A percentile compares a stretch with the other conserved stretches of the same genome.
phyloP scores from a whole-genome alignment of 2,888 invertebrate genomes.

The Athalia circularis region DNA sequence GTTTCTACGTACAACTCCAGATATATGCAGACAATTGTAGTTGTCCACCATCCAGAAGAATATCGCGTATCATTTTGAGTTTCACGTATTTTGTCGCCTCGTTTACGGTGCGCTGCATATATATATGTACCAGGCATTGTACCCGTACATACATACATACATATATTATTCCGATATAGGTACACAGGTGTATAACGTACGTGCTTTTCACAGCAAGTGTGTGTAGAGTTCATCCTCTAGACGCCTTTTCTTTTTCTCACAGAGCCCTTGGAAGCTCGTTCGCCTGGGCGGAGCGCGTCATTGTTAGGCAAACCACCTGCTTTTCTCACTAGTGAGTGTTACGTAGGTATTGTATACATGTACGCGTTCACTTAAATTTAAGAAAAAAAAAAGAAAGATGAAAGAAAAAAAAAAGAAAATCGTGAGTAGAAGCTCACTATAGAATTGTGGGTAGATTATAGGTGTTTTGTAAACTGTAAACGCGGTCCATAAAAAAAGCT shows the following conservation, averaged over 20 bases:
- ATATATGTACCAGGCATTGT: not conserved
- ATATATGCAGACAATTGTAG: too few species aligned
- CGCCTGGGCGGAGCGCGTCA: slow-evolving; percentile 47
- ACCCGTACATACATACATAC: not conserved
- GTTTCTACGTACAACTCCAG: too few species aligned
- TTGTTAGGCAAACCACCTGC: slow-evolving; percentile 68
- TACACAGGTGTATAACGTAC: not conserved
- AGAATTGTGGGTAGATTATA: too few species aligned
- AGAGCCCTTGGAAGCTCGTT: slow-evolving; percentile 13
- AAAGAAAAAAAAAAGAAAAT: too few species aligned
- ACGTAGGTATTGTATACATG: slow-evolving; percentile 50
- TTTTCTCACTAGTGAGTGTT: slow-evolving; percentile 61
- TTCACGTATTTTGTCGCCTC: slow-evolving; percentile 21
- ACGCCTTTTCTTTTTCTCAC: slow-evolving; percentile 12
- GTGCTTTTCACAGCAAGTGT: slow-evolving; percentile 38
- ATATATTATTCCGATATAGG: not conserved
- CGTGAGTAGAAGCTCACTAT: too few species aligned
- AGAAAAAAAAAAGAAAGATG: not conserved
- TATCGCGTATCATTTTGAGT: slow-evolving; percentile 1
- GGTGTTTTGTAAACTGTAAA: too few species aligned
- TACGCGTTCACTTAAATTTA: slow-evolving; percentile 18
- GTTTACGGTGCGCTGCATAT: not conserved
- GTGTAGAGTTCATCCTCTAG: slow-evolving; percentile 17
- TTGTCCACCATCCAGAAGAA: too few species aligned
- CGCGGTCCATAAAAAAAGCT: too few species aligned